Evolutionary conservation across 2,113 vertebrate genomes (phyloP).

Genomic region (Pseudonaja textilis): DNA sequence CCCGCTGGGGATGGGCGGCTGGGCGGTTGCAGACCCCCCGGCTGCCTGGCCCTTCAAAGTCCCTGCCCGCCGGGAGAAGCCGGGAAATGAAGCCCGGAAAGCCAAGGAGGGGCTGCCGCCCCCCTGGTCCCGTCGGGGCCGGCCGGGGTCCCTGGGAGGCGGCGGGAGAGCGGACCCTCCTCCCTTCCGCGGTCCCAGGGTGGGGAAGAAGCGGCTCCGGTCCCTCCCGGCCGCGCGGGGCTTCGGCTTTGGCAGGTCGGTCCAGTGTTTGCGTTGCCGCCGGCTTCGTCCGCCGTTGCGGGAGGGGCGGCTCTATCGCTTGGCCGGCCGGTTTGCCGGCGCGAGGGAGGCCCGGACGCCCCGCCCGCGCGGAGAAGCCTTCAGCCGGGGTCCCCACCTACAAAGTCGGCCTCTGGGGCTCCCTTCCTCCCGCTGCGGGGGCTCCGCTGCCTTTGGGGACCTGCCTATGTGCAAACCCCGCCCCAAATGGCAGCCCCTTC

Average conservation of each 20-base stretch:
- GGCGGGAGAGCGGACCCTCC: no score
- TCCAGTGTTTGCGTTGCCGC: accelerated
- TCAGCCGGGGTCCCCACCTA: no score
- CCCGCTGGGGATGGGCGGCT: no score
- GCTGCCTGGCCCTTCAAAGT: neutral
- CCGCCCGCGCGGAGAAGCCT: neutral
- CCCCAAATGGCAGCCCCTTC: no score
- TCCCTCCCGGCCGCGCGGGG: neutral
- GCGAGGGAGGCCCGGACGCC: no score
- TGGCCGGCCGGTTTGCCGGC: no score
- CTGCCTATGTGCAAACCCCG: no score
- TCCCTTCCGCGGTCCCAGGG: accelerated
- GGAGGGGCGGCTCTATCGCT: neutral
- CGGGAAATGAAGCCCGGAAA: no score
- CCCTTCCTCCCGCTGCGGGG: neutral
- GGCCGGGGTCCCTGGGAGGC: neutral
- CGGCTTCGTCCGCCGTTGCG: neutral
- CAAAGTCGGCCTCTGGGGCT: neutral
- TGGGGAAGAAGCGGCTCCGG: neutral
- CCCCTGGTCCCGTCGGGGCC: no score
- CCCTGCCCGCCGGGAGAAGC: neutral
- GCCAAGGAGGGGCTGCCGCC: no score
- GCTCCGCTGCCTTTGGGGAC: no score
- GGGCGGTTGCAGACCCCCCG: no score
- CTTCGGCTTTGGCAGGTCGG: neutral